phyloP scores from a whole-genome alignment of 1,140 invertebrate species.

The Bombus superbus region DNA sequence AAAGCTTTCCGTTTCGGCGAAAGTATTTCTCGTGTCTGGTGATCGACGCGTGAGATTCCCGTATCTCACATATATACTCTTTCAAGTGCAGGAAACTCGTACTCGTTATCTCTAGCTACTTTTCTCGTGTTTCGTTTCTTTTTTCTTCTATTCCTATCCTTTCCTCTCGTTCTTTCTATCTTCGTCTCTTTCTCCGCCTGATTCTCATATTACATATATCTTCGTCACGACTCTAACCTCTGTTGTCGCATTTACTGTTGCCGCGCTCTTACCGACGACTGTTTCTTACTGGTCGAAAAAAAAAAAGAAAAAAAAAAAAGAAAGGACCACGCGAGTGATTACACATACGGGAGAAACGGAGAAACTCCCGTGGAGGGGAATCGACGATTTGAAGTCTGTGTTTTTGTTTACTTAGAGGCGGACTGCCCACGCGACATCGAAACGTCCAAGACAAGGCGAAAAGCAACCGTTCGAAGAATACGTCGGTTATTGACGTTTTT shows the following conservation, averaged over 20 bases:
- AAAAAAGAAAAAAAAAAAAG: not conserved
- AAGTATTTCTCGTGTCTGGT: slow-evolving; percentile 35
- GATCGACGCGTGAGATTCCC: slow-evolving; percentile 43
- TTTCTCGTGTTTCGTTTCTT: slow-evolving; percentile 42
- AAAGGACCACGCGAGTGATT: slow-evolving; percentile 53
- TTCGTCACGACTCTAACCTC: slow-evolving; percentile 11
- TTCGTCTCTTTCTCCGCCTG: not conserved
- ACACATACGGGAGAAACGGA: slow-evolving; percentile 14
- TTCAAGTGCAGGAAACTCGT: slow-evolving; percentile 52
- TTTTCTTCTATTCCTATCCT: slow-evolving; percentile 11
- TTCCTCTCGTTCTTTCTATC: not conserved
- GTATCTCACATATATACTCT: slow-evolving; percentile 21
- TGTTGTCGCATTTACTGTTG: slow-evolving; percentile 15
- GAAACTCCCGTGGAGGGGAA: slow-evolving; percentile 20
- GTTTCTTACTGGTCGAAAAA: slow-evolving; percentile 34
- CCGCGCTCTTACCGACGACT: slow-evolving; percentile 31
- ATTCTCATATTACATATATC: slow-evolving; percentile 1
- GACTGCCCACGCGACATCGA: slow-evolving; percentile 43
- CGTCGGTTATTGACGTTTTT: slow-evolving; percentile 17
- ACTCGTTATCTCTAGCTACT: slow-evolving; percentile 56
- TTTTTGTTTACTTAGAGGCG: slow-evolving; percentile 63
- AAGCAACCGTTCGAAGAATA: slow-evolving; percentile 25
- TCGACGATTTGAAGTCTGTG: slow-evolving; percentile 60
- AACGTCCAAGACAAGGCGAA: slow-evolving; percentile 19
- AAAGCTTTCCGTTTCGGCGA: slow-evolving; percentile 1